Evolutionary conservation across 2,797 vertebrate species (phyloP).

Genomic region (Scolopax bukidnonensis): DNA sequence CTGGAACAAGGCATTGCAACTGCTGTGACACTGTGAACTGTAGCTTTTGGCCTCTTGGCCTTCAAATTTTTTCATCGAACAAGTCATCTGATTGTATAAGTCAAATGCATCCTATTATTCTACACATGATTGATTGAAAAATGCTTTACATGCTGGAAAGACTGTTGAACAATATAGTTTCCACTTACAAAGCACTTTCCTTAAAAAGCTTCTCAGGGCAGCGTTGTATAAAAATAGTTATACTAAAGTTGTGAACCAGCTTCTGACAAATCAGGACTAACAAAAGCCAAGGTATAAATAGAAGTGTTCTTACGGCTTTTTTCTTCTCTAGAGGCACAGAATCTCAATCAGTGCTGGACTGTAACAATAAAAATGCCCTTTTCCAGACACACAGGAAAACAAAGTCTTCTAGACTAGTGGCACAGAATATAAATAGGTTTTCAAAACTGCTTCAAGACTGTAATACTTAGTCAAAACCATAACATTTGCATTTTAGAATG

Average conservation of each 20-base stretch:
- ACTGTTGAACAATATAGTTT: slow-evolving; percentile 66
- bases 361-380: slow-evolving; percentile 60
- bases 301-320: slow-evolving; percentile 53
- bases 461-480: background rate
- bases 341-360: slow-evolving; percentile 27
- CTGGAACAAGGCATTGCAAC: background rate
- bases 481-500: background rate
- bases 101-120: slow-evolving; percentile 59
- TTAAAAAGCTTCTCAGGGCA: slow-evolving; percentile 69
- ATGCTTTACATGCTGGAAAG: slow-evolving; percentile 64
- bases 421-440: slow-evolving; percentile 38
- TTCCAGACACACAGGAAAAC: slow-evolving; percentile 53
- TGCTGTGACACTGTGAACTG: slow-evolving; percentile 1
- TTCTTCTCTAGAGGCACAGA: slow-evolving; percentile 40
- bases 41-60: slow-evolving; percentile 25
- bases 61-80: slow-evolving; percentile 48
- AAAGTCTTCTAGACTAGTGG: slow-evolving; percentile 23
- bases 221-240: slow-evolving; percentile 73
- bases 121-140: slow-evolving; percentile 57
- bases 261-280: slow-evolving; percentile 70
- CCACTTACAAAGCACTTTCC: slow-evolving; percentile 77
- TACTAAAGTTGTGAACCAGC: slow-evolving; percentile 71
- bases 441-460: slow-evolving; percentile 21
- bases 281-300: slow-evolving; percentile 75
- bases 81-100: slow-evolving; percentile 52